A percentile compares a stretch with the other conserved stretches of the same genome.
phyloP scores from a whole-genome alignment of 2,797 vertebrate species.

The Danio albolineatus region DNA sequence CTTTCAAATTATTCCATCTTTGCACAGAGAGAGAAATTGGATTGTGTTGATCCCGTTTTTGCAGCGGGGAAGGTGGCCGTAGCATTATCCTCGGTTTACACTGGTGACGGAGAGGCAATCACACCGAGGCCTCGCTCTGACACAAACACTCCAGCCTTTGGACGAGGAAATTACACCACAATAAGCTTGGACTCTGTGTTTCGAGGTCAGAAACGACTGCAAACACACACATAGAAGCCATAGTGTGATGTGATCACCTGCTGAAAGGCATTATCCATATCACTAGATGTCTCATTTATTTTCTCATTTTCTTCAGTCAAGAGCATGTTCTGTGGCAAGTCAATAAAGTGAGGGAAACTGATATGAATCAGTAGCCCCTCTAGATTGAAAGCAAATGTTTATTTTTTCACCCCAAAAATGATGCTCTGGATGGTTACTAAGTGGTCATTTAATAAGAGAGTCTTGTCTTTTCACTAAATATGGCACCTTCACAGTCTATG shows the following conservation, averaged over 20 bases:
- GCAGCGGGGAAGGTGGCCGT: slow-evolving; percentile 69
- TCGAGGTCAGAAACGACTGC: slow-evolving; percentile 74
- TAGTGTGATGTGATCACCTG: slow-evolving; percentile 27
- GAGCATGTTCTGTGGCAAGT: not conserved
- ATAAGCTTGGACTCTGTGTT: slow-evolving; percentile 80
- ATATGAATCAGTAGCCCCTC: not conserved
- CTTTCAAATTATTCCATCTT: slow-evolving; percentile 86
- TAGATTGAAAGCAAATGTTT: not conserved
- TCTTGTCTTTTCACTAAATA: not conserved
- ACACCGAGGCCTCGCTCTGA: slow-evolving; percentile 80
- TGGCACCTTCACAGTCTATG: not conserved
- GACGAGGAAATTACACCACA: slow-evolving; percentile 83
- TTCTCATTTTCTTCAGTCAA: slow-evolving; percentile 39
- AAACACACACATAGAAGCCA: slow-evolving; percentile 60
- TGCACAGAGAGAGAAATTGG: slow-evolving; percentile 82
- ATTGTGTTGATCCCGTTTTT: slow-evolving; percentile 81
- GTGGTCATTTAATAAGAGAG: not conserved
- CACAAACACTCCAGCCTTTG: slow-evolving; percentile 84
- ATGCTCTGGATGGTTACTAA: not conserved
- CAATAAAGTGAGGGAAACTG: not conserved
- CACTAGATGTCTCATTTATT: slow-evolving; percentile 30
- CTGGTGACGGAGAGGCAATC: slow-evolving; percentile 84
- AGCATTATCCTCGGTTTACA: slow-evolving; percentile 83
- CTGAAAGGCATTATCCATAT: slow-evolving; percentile 40
- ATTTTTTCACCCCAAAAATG: not conserved